Evolutionary conservation across 2,113 vertebrate species (phyloP).

Genomic region (Eleginops maclovinus): DNA sequence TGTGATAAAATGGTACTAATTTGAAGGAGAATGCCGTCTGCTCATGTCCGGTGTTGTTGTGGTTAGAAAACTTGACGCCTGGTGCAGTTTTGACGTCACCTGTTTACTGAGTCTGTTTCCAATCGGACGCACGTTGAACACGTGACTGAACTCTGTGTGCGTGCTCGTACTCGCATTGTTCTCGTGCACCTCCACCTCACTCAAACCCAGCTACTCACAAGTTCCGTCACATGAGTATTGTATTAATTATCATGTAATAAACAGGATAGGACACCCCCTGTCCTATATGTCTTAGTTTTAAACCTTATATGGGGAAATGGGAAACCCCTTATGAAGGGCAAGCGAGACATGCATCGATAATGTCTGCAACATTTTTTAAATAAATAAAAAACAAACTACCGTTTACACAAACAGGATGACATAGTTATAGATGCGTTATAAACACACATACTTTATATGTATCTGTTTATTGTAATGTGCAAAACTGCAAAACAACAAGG

Average conservation of each 20-base stretch:
- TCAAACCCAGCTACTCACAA: neutral
- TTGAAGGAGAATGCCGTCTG: neutral
- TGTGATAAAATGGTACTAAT: neutral
- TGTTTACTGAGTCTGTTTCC: constrained; percentile 74
- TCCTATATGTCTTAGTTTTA: too few species aligned
- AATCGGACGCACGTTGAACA: constrained; percentile 64
- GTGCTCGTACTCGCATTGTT: constrained; percentile 48
- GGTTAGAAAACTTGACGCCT: constrained; percentile 29
- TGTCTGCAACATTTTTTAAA: too few species aligned
- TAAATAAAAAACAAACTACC: too few species aligned
- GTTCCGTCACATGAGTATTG: neutral
- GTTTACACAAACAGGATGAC: too few species aligned
- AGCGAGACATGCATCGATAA: too few species aligned
- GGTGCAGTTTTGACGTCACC: constrained; percentile 58
- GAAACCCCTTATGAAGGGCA: too few species aligned
- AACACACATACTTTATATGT: too few species aligned
- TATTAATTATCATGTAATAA: neutral
- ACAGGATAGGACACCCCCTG: neutral
- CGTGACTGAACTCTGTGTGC: constrained; percentile 59
- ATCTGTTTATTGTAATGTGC: too few species aligned
- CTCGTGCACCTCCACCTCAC: constrained; percentile 29
- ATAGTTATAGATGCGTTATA: too few species aligned
- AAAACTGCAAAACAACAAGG: too few species aligned
- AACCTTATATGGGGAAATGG: too few species aligned
- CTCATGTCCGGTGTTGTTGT: neutral